Percentiles rank a stretch among this genome's conserved stretches.
phyloP scores from a whole-genome alignment of 2,797 vertebrate species.

The Lacerta bilineata region DNA sequence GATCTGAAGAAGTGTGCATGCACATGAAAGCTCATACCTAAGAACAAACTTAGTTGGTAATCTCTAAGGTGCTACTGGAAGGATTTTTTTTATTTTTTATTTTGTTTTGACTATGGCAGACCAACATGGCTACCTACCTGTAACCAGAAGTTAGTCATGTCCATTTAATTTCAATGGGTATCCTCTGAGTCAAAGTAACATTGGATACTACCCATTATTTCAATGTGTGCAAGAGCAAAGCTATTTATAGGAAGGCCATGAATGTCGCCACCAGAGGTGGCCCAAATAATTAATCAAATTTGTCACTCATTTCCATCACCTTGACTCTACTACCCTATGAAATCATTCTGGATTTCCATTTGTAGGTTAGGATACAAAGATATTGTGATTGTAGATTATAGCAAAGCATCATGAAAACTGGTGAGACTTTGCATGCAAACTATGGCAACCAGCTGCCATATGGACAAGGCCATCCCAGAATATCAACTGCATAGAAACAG shows the following conservation, averaged over 20 bases:
- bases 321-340: not conserved
- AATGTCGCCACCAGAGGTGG: too few relatives aligned
- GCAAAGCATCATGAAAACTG: not conserved
- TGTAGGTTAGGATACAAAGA: not conserved
- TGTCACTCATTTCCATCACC: not conserved
- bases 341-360: not conserved
- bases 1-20: too few relatives aligned
- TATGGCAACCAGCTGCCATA: not conserved
- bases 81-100: too few relatives aligned
- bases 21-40: too few relatives aligned
- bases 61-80: too few relatives aligned
- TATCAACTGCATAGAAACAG: not conserved
- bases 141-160: too few relatives aligned
- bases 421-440: not conserved
- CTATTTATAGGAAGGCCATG: not conserved
- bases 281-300: not conserved
- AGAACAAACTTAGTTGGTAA: too few relatives aligned
- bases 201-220: not conserved
- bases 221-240: not conserved
- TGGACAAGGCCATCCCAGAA: not conserved
- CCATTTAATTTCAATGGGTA: too few relatives aligned
- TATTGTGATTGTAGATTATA: not conserved
- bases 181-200: too few relatives aligned
- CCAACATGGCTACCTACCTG: too few relatives aligned
- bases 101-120: too few relatives aligned